Conservation (phyloP, 37 sponge, comb jelly and placozoan species). For the Mnemiopsis leidyi region DNA sequence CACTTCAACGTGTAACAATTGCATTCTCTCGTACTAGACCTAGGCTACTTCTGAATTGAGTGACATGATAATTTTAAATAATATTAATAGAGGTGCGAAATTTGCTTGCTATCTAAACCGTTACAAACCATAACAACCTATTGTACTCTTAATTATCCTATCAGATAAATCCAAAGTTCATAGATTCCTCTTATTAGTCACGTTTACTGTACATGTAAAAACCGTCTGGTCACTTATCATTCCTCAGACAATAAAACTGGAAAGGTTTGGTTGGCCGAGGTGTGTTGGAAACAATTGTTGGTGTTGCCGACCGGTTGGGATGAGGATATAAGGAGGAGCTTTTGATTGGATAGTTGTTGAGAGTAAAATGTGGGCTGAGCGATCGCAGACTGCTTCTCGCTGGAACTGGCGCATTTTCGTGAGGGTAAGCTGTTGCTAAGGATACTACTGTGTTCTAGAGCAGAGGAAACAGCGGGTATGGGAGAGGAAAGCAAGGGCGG, state of each 20-base stretch:
- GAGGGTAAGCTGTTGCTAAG: too few species aligned
- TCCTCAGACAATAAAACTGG: background rate
- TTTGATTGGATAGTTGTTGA: background rate
- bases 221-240: background rate
- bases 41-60: background rate
- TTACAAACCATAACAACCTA: background rate
- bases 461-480: too few species aligned
- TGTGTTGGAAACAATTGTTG: too few species aligned
- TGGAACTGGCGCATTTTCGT: too few species aligned
- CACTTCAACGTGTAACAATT: background rate
- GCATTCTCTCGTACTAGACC: too few species aligned
- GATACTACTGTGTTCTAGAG: too few species aligned
- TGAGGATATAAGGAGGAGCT: background rate
- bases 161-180: background rate
- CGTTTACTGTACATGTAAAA: background rate
- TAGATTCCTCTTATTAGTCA: background rate
- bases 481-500: too few species aligned
- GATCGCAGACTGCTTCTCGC: background rate
- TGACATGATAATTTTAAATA: background rate
- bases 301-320: background rate
- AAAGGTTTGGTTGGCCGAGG: background rate
- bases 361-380: background rate
- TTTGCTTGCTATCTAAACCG: background rate
- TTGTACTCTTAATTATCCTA: background rate
- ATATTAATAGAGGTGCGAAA: background rate